These are phyloP conservation scores for Heliconius aoede DNA, from an alignment of 2,888 invertebrate genomes.

Conservation along the genomic window DNA sequence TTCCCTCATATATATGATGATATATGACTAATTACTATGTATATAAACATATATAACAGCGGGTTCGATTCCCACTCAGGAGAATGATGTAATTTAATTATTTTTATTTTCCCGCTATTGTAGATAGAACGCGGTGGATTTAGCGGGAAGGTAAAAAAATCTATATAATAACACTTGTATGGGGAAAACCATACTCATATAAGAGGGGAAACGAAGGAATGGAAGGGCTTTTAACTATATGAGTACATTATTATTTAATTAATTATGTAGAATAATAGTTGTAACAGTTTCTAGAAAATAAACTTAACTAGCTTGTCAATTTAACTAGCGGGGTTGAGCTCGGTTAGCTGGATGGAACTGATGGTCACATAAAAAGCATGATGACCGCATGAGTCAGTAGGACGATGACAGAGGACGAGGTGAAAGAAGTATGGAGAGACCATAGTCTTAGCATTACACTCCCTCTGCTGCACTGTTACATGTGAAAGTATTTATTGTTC, in stretches of 20 bases:
- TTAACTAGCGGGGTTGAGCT: no score
- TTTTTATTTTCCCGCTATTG: neutral
- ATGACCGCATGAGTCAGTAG: no score
- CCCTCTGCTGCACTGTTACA: neutral
- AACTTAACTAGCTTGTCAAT: neutral
- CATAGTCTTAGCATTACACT: no score
- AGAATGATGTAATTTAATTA: neutral
- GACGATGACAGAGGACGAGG: no score
- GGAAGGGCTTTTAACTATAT: neutral
- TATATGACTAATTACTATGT: no score
- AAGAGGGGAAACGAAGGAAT: no score
- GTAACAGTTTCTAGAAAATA: neutral
- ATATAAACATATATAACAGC: no score
- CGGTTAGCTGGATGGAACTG: no score
- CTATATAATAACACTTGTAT: neutral
- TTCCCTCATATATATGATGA: no score
- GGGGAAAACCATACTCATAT: neutral
- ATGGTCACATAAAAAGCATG: no score
- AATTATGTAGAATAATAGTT: neutral
- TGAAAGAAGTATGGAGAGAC: no score
- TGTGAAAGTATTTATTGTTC: neutral
- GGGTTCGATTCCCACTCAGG: neutral
- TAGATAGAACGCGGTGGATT: neutral
- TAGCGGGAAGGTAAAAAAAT: neutral
- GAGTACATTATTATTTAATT: neutral